A percentile compares a stretch with the other conserved stretches of the same genome.
Evolutionary conservation across 1,140 invertebrate species (phyloP).

Genomic region (Caenorhabditis latens): DNA sequence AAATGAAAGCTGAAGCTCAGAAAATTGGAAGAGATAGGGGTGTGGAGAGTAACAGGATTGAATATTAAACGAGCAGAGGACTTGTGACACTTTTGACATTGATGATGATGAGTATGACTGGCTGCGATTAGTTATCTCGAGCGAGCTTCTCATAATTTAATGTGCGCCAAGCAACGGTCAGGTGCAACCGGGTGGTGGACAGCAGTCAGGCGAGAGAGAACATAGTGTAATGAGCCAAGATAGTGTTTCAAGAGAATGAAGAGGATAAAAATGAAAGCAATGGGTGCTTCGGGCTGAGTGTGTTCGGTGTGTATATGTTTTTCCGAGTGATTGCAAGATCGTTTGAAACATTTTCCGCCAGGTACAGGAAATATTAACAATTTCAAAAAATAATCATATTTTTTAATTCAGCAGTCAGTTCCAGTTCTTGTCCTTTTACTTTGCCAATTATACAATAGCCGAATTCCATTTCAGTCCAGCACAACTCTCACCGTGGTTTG

Average conservation of each 20-base stretch:
- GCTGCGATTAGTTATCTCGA: conserved; percentile 41
- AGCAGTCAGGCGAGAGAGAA: conserved; percentile 27
- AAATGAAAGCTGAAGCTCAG: not conserved
- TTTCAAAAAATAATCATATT: too few relatives aligned
- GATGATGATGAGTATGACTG: conserved; percentile 55
- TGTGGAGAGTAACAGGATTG: conserved; percentile 48
- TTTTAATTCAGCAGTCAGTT: too few relatives aligned
- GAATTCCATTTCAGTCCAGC: not conserved
- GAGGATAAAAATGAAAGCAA: not conserved
- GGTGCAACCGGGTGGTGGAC: conserved; percentile 17
- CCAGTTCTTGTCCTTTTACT: too few relatives aligned
- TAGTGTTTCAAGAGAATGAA: conserved; percentile 5
- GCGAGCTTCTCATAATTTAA: conserved; percentile 48
- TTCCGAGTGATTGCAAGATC: too few relatives aligned
- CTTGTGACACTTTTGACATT: conserved; percentile 53
- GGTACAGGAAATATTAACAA: too few relatives aligned
- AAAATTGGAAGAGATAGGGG: not conserved
- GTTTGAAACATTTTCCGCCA: too few relatives aligned
- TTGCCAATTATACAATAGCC: not conserved
- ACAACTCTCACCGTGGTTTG: not conserved
- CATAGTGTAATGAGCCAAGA: conserved; percentile 26
- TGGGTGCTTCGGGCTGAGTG: too few relatives aligned
- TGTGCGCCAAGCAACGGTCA: conserved; percentile 55
- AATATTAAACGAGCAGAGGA: conserved; percentile 38
- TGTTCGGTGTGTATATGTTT: too few relatives aligned